Evolutionary conservation across 2,113 vertebrate species (phyloP).

Genomic region (Australoheros scitulus): DNA sequence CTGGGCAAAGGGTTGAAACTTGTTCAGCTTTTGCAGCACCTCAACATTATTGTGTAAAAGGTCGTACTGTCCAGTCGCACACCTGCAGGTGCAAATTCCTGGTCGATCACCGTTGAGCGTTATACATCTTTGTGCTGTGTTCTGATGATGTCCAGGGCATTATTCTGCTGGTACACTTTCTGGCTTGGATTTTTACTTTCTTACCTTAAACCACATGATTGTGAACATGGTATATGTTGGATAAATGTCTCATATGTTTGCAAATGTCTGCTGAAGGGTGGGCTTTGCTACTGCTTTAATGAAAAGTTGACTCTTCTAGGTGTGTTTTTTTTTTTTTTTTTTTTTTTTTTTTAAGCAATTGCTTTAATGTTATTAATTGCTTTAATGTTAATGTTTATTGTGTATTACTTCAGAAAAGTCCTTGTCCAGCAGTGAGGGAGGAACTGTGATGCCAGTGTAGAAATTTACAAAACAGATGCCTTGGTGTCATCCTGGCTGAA

Average conservation of each 20-base stretch:
- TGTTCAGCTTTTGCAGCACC: neutral
- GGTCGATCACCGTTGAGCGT: neutral
- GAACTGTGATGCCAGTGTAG: neutral
- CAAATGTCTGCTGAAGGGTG: neutral
- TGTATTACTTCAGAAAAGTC: neutral
- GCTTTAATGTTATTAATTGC: neutral
- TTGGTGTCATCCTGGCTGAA: neutral
- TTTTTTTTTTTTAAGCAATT: neutral
- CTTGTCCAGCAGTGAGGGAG: neutral
- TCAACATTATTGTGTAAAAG: neutral
- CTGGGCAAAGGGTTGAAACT: neutral
- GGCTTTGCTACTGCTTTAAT: neutral
- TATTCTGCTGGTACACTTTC: neutral
- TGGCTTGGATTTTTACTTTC: neutral
- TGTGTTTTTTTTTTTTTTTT: neutral
- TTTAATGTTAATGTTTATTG: too few relatives aligned
- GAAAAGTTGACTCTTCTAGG: neutral
- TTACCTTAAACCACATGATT: neutral
- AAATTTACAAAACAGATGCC: neutral
- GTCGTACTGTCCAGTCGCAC: neutral
- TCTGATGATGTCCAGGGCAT: neutral
- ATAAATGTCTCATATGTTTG: neutral
- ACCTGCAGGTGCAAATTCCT: neutral
- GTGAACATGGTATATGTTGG: neutral
- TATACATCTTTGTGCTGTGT: neutral